Evolutionary conservation across 1,140 invertebrate species (phyloP), one percentile per base, ranked within the genome.

Genomic region (Micrasema longulum): DNA sequence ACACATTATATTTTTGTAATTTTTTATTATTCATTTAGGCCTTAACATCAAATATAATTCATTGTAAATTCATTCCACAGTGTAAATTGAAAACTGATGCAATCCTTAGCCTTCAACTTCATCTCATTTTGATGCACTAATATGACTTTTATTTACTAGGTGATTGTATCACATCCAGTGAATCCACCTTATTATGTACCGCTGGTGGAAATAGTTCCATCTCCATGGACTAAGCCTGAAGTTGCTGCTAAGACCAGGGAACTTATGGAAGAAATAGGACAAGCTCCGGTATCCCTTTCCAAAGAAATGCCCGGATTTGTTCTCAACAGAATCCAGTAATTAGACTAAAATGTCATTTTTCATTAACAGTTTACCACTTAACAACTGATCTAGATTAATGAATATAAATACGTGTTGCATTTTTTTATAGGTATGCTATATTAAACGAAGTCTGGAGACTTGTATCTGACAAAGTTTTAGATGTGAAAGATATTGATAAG

Each of bases 161-260:
- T 81, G 20, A 70, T 84, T 14, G 83, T 84, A 38, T 93, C 94
- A 6, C 97, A 99, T 85, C 97, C 97, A 35, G 95, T 98, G 0
- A 99, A 99, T 84, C 97, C 97, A 48, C 97, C 97, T 0, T 98
- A 98, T 79, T 98, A 96, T 80, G 92, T 97, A 7, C 96, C 95
- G 0, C 82, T 98, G 31, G 94, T 98, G 1, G 97, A 99, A 86
- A 87, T 99, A 41, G 94, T 98, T 1, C 97, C 97, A 1, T 93
- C 95, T 0, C 93, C 95, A 3, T 97, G 94, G 94, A 95, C 93
- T 0, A 87, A 91, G 36, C 86, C 89, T 0, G 89, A 91, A 53
- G 88, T 95, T 5, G 83, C 89, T 1, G 79, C 82, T 35, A 89
- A 88, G 79, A 92, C 92, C 0, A 89, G 91, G 62, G 86, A 84